Percentiles rank a stretch among this genome's conserved stretches.
These are phyloP conservation scores for Vanessa atalanta DNA, from an alignment of 1,140 invertebrate species.

Conservation along the genomic window DNA sequence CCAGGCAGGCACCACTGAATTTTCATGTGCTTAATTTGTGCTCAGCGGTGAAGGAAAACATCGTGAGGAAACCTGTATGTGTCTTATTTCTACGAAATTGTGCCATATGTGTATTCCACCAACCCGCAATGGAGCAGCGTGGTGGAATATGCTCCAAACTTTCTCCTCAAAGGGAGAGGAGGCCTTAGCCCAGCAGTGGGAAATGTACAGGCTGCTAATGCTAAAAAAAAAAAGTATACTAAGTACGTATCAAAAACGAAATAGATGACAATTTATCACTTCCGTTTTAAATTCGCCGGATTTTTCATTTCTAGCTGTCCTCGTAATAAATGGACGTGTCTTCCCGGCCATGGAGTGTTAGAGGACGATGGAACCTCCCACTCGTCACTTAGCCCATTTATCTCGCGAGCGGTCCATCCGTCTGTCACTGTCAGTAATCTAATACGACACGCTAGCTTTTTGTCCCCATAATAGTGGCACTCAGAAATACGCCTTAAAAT, in stretches of 20 bases:
- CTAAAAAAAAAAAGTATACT: no score
- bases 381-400: conserved; percentile 78
- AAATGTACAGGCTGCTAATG: no score
- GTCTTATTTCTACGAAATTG: no score
- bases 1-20: no score
- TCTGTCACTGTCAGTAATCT: conserved; percentile 77
- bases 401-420: conserved; percentile 70
- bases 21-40: no score
- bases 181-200: no score
- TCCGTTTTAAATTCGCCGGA: conserved; percentile 55
- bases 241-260: conserved; percentile 4
- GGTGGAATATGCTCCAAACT: no score
- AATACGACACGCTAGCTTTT: conserved; percentile 78
- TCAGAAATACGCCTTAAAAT: conserved; percentile 65
- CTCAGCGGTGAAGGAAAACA: no score
- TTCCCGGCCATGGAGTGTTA: conserved; percentile 51
- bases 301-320: conserved; percentile 56
- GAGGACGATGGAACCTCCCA: conserved; percentile 60
- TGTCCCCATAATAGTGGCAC: conserved; percentile 69
- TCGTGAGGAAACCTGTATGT: no score
- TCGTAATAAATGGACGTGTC: conserved; percentile 64
- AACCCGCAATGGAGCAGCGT: no score
- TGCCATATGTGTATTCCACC: no score
- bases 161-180: no score
- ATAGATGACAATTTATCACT: conserved; percentile 32